Conservation (phyloP, 2,888 invertebrate genomes). For the Xestia ashworthii region DNA sequence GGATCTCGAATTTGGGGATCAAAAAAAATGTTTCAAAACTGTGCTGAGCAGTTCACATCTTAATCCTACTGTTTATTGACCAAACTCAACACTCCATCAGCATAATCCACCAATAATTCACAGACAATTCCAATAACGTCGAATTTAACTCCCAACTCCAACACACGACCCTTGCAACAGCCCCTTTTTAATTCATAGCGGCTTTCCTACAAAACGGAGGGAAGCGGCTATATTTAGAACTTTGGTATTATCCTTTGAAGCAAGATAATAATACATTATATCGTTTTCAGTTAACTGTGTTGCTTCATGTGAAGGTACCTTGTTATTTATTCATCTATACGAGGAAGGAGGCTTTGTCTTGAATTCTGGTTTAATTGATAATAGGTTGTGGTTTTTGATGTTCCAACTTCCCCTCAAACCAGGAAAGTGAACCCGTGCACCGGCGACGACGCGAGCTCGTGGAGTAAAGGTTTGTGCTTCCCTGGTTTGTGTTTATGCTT, state of each 20-base stretch:
- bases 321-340: constrained; percentile 19
- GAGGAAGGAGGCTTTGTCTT: neutral
- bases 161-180: constrained; percentile 73
- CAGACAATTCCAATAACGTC: constrained; percentile 41
- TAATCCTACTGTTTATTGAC: neutral
- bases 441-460: too few relatives aligned
- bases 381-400: neutral
- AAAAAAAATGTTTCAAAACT: neutral
- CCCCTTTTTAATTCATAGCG: constrained; percentile 79
- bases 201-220: constrained; percentile 66
- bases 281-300: constrained; percentile 18
- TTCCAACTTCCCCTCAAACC: too few relatives aligned
- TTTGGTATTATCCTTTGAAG: constrained; percentile 49
- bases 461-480: too few relatives aligned
- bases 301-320: constrained; percentile 2
- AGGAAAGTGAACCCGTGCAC: too few relatives aligned
- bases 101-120: neutral
- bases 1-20: neutral
- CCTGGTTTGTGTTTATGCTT: too few relatives aligned
- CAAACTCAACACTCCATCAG: constrained; percentile 1
- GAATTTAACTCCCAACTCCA: constrained; percentile 58
- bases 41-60: neutral
- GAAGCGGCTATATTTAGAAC: constrained; percentile 72
- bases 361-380: neutral
- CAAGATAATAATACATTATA: constrained; percentile 42